Evolutionary conservation across 1,140 invertebrate species (phyloP).

Genomic region (Zeugodacus cucurbitae): DNA sequence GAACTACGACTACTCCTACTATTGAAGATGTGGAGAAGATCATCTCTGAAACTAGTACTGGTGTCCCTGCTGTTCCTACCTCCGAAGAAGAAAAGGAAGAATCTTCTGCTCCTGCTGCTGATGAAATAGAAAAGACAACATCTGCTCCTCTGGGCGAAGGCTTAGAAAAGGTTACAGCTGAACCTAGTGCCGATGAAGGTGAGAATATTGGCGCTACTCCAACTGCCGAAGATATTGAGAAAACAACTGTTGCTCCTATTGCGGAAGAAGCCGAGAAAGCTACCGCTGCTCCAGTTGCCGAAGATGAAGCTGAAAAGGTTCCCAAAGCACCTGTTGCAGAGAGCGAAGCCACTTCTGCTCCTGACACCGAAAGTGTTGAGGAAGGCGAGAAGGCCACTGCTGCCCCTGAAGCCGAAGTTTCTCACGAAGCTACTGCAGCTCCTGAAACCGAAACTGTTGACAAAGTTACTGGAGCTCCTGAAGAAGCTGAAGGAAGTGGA

Average conservation of each 20-base stretch:
- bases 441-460: constrained; percentile 39
- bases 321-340: constrained; percentile 38
- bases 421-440: neutral
- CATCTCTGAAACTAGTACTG: constrained; percentile 40
- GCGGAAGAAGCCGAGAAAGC: neutral
- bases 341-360: neutral
- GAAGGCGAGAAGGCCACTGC: constrained; percentile 44
- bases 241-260: neutral
- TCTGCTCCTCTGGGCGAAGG: neutral
- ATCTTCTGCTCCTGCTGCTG: neutral
- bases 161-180: neutral
- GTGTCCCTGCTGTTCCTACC: neutral
- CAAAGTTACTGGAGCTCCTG: constrained; percentile 29
- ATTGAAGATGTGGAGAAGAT: neutral
- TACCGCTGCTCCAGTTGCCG: neutral
- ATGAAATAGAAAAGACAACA: neutral
- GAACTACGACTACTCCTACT: neutral
- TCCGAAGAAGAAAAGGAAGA: constrained; percentile 29
- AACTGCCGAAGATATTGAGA: constrained; percentile 36
- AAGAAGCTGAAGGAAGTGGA: constrained; percentile 43
- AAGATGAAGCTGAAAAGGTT: too few species aligned
- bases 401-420: constrained; percentile 32
- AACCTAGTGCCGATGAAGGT: neutral
- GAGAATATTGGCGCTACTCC: neutral
- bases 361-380: neutral